A percentile compares a stretch with the other conserved stretches of the same genome.
phyloP scores from a whole-genome alignment of 2,888 invertebrate species.

The Oscheius sp. region DNA sequence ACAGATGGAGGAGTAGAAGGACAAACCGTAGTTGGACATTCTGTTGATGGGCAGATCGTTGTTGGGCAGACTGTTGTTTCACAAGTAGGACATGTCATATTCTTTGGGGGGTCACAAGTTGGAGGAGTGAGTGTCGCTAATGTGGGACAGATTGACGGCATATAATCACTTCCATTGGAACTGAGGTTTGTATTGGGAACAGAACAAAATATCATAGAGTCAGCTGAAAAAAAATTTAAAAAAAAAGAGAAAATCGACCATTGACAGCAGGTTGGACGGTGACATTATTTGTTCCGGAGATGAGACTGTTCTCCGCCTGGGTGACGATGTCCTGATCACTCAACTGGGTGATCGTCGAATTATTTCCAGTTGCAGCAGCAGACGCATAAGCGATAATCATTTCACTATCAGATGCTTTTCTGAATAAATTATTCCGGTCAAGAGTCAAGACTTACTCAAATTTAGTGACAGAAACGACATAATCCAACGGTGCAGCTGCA shows the following conservation, averaged over 20 bases:
- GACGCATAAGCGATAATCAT: constrained; percentile 17
- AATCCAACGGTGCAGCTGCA: too few relatives aligned
- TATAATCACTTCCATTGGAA: background rate
- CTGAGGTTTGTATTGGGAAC: background rate
- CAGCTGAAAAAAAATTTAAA: background rate
- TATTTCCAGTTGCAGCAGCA: background rate
- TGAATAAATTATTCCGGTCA: background rate
- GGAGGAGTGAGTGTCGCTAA: background rate
- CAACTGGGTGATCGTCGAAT: background rate
- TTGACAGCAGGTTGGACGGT: background rate
- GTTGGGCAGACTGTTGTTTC: background rate
- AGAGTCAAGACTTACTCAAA: constrained; percentile 8
- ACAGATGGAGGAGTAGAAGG: background rate
- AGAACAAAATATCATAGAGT: constrained; percentile 7
- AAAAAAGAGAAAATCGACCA: background rate
- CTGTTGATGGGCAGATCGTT: too few relatives aligned
- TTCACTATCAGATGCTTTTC: too few relatives aligned
- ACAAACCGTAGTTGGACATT: background rate
- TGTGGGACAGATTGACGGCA: background rate
- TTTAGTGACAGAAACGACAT: constrained; percentile 14
- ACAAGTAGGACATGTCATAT: background rate
- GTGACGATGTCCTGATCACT: background rate
- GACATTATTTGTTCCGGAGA: background rate
- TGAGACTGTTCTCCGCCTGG: background rate
- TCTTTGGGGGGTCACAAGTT: background rate